These are phyloP conservation scores for Anneissia japonica DNA, from an alignment of 35 echinoderm and acorn worm species.

Conservation along the genomic window DNA sequence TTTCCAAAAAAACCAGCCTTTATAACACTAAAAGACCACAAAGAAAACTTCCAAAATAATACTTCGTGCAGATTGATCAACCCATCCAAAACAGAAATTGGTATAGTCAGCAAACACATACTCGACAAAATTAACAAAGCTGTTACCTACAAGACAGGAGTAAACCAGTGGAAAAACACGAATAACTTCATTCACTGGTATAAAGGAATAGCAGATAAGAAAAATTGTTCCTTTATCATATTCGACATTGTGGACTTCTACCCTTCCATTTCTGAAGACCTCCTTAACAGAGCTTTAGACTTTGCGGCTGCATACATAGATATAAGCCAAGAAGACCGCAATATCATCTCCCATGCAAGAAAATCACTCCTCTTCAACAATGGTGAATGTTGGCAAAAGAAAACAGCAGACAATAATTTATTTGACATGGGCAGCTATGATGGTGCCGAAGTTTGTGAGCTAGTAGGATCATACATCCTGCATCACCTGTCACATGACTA, in stretches of 20 bases:
- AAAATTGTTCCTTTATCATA: not conserved
- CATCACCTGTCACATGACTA: no score
- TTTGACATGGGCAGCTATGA: slow-evolving; percentile 12
- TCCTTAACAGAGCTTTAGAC: not conserved
- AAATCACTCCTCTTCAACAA: not conserved
- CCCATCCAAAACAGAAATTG: slow-evolving; percentile 42
- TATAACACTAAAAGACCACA: slow-evolving; percentile 46
- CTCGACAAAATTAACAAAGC: slow-evolving; percentile 9
- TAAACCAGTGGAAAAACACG: slow-evolving; percentile 23
- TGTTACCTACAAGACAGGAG: not conserved
- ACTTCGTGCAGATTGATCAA: slow-evolving; percentile 32
- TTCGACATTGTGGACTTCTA: not conserved
- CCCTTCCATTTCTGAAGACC: not conserved
- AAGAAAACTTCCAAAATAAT: slow-evolving; percentile 39
- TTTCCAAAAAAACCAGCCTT: slow-evolving; percentile 31
- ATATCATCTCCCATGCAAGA: not conserved
- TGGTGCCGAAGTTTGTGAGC: slow-evolving; percentile 9
- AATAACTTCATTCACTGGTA: no score
- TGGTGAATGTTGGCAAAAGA: not conserved
- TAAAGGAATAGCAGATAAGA: not conserved
- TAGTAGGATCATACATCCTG: not conserved
- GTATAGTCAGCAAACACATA: slow-evolving; percentile 27
- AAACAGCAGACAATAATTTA: not conserved
- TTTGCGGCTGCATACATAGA: not conserved
- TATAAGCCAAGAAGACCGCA: not conserved